Conservation (phyloP, 2,113 vertebrate species). For the Ictalurus punctatus region DNA sequence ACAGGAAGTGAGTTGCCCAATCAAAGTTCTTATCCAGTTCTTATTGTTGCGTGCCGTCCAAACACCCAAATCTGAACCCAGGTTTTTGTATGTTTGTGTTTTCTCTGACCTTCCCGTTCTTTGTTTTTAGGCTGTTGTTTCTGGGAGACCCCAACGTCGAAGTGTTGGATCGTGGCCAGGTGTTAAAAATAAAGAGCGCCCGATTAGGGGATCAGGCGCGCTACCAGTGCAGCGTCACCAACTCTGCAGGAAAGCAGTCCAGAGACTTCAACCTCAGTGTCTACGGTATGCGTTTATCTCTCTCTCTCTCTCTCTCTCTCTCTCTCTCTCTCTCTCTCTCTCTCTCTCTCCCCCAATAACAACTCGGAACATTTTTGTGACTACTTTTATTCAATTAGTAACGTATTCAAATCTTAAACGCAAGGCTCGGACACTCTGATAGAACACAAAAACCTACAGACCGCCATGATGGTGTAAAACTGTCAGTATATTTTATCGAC, state of each 20-base stretch:
- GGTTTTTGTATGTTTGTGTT: no score
- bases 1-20: constrained; percentile 85
- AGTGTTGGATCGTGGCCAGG: constrained; percentile 79
- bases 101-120: background rate
- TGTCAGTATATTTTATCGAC: background rate
- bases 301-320: no score
- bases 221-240: constrained; percentile 87
- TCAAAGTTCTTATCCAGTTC: background rate
- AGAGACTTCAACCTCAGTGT: constrained; percentile 85
- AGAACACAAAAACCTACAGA: background rate
- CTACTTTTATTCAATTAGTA: background rate
- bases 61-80: background rate
- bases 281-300: constrained; percentile 73
- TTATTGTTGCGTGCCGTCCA: background rate
- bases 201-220: constrained; percentile 87
- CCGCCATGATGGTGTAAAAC: no score
- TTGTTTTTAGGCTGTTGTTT: constrained; percentile 79
- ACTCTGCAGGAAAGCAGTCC: constrained; percentile 84
- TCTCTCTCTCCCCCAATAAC: background rate
- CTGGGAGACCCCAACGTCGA: constrained; percentile 84
- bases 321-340: no score
- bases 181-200: constrained; percentile 80
- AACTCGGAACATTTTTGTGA: background rate
- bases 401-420: background rate
- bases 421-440: background rate